Conservation (phyloP, 2,888 invertebrate species). For the Agriopis leucophaearia region DNA sequence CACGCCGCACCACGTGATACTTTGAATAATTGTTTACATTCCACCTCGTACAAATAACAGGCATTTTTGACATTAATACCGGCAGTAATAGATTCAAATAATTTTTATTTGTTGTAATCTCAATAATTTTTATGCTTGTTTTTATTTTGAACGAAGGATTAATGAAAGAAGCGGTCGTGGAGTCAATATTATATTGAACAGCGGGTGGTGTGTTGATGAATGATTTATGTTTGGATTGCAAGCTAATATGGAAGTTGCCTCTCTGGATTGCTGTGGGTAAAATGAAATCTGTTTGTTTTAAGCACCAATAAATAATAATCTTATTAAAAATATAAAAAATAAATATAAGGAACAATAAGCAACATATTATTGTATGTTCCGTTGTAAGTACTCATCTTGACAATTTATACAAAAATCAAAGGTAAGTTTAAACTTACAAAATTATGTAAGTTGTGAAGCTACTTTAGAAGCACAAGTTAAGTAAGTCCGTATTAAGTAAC, state of each 20-base stretch:
- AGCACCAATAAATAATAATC: neutral
- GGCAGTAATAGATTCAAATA: slow-evolving; percentile 46
- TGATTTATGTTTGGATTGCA: slow-evolving; percentile 70
- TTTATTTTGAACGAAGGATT: slow-evolving; percentile 57
- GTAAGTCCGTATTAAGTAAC: neutral
- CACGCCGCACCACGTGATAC: slow-evolving; percentile 71
- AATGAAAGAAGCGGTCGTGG: slow-evolving; percentile 63
- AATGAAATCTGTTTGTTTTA: neutral
- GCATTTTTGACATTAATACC: slow-evolving; percentile 43
- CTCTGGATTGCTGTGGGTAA: slow-evolving; percentile 43
- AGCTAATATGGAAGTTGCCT: slow-evolving; percentile 60
- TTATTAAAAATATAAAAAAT: neutral
- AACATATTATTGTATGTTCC: no score
- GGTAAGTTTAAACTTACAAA: neutral
- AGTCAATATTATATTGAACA: slow-evolving; percentile 65
- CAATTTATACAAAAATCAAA: neutral
- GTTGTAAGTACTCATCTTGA: neutral
- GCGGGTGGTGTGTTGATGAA: slow-evolving; percentile 67
- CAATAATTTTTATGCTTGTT: slow-evolving; percentile 53
- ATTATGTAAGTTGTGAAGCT: slow-evolving; percentile 15
- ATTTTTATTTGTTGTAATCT: slow-evolving; percentile 46
- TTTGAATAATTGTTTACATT: slow-evolving; percentile 57
- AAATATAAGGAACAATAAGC: no score
- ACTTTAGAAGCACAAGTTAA: slow-evolving; percentile 17
- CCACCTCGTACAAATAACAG: slow-evolving; percentile 48